Base-by-base conservation (phyloP, 2,888 invertebrate species). In the Penaeus monodon region DNA sequence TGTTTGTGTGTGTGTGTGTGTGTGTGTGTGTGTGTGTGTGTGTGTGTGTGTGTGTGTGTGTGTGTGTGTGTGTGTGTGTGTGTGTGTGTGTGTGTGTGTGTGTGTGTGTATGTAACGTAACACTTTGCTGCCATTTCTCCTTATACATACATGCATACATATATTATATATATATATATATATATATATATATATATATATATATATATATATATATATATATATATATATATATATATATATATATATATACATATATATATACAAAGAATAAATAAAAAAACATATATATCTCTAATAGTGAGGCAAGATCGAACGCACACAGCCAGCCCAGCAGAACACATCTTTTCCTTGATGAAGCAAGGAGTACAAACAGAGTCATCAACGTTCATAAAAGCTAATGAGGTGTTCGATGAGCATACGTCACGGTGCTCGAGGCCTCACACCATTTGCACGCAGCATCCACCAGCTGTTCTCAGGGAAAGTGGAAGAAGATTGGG, bases 131-230 rank as follows among this genome's bases (percentile, higher is more conserved):
- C 3, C 33, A 77, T 77, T 38, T 27, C 22, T 22, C 22, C 38
- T 29, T 33, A 33, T 33, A 73, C 2, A 73, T 22, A 27, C 2
- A 8, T n/a, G 20, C 22, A 27, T 27, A 38, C 20, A 33, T 38
- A 33, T 80, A 80, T 80, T 80, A 66, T 80, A 80, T 66, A 80
- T 27, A 38, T 33, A 33, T 38, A 33, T 80, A 80, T 80, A 80
- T 80, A 66, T 80, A 80, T 66, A 80, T 66, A 80, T 38, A 80
- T 66, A 80, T 66, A 80, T 66, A 80, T 66, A 80, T 80, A 38
- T 80, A 38, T 80, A 38, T 80, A 38, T 80, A 38, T 66, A 38
- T 80, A 12, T 65, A 38, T 80, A 14, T 65, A 38, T 64, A 38
- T 80, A 38, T 80, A 38, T 80, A 22, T 80, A 38, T 66, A 38